Evolutionary conservation across 2,113 vertebrate species (phyloP), one percentile per base, ranked within the genome.

Genomic region (Clarias magur): DNA sequence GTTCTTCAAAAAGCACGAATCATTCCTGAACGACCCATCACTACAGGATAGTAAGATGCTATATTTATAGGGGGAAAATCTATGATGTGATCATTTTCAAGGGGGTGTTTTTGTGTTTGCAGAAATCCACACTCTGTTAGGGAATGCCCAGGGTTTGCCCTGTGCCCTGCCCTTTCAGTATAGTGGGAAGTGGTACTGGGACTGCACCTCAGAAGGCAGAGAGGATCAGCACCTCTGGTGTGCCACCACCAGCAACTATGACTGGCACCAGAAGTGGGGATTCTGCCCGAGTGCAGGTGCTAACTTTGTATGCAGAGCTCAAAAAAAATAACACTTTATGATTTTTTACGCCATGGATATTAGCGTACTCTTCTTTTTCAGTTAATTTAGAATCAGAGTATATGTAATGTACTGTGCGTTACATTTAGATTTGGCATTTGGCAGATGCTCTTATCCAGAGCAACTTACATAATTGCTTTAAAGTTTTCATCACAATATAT

Each of bases 101-200:
- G 17, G 88, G 68, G 82, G 16, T 3, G 88, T 91, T 89, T 90
- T 8, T 92, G 89, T 91, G 63, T 93, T 89, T 91, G 10, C 93
- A 99, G 98, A 97, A 93, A 93, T 96, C 38, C 96, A 98, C 80
- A 97, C 97, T 30, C 91, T 98, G 87, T 91, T 95, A 91, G 98
- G 98, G 65, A 99, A 99, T 76, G 94, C 96, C 73, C 94, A 95
- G 0, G 97, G 97, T 42, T 95, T 93, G 87, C 96, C 97, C 0
- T 99, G 98, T 0, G 83, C 96, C 87, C 95, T 99, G 78, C 98
- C 97, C 23, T 99, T 99, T 91, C 96, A 95, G 88, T 99, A 97
- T 92, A 97, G 97, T 86, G 96, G 94, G 85, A 96, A 94, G 85
- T 99, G 97, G 97, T 96, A 96, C 92, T 94, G 94, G 4, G 96